A percentile compares a stretch with the other conserved stretches of the same genome.
Conservation (phyloP, 2,888 invertebrate species). For the Junonia oenone region DNA sequence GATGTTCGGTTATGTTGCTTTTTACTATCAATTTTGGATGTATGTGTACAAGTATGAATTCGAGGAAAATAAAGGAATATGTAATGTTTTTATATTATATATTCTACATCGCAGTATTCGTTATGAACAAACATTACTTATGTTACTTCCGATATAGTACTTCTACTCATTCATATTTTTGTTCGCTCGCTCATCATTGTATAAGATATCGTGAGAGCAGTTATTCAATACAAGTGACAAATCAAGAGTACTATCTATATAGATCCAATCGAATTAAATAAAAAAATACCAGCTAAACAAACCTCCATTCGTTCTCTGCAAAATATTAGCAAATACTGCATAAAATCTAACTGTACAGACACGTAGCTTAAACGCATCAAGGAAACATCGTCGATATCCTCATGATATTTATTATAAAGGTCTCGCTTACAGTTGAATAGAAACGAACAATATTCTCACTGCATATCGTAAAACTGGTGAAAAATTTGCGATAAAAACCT, state of each 20-base stretch:
- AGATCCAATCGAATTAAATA: slow-evolving; percentile 74
- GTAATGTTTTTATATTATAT: slow-evolving; percentile 71
- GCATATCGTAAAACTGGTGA: slow-evolving; percentile 68
- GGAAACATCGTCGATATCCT: slow-evolving; percentile 56
- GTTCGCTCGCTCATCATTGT: slow-evolving; percentile 65
- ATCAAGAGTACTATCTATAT: slow-evolving; percentile 65
- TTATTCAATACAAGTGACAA: slow-evolving; percentile 58
- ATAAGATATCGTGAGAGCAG: slow-evolving; percentile 61
- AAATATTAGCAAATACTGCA: slow-evolving; percentile 62
- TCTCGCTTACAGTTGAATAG: slow-evolving; percentile 64
- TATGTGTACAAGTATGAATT: slow-evolving; percentile 78
- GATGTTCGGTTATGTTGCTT: slow-evolving; percentile 75
- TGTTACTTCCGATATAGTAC: slow-evolving; percentile 70
- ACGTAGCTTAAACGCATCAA: slow-evolving; percentile 54
- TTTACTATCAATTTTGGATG: slow-evolving; percentile 80
- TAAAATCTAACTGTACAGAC: slow-evolving; percentile 75
- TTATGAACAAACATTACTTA: slow-evolving; percentile 78
- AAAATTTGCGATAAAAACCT: slow-evolving; percentile 74
- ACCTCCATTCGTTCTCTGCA: slow-evolving; percentile 61
- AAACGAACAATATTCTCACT: slow-evolving; percentile 68
- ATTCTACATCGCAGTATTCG: slow-evolving; percentile 76
- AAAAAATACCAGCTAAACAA: slow-evolving; percentile 72
- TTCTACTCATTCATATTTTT: slow-evolving; percentile 72
- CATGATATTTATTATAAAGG: slow-evolving; percentile 63
- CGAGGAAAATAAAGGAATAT: slow-evolving; percentile 77